Conservation (phyloP, 1,140 invertebrate genomes). For the Manduca sexta region DNA sequence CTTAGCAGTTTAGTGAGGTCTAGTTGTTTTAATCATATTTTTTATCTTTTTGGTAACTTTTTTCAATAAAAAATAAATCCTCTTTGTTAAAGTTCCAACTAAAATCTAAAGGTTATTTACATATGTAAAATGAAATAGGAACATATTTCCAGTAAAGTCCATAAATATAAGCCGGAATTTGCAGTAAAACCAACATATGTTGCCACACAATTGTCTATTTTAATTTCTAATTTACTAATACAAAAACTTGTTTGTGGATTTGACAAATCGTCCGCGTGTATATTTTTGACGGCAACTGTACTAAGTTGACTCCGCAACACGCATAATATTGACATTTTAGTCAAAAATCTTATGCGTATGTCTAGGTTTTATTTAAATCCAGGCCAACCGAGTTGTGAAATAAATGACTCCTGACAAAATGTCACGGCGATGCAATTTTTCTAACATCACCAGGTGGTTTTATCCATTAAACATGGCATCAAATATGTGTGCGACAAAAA, state of each 20-base stretch:
- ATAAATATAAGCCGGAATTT: too few relatives aligned
- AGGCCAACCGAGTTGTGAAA: constrained; percentile 36
- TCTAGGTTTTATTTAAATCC: constrained; percentile 37
- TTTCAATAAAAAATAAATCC: too few relatives aligned
- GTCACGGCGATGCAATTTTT: constrained; percentile 64
- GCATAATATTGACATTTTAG: constrained; percentile 32
- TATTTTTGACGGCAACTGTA: constrained; percentile 30
- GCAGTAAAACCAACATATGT: too few relatives aligned
- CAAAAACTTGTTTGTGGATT: constrained; percentile 8
- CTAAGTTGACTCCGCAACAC: constrained; percentile 10
- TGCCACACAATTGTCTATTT: neutral
- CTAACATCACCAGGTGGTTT: constrained; percentile 60
- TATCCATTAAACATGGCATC: constrained; percentile 63
- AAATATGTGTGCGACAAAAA: constrained; percentile 11
- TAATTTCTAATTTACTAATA: neutral
- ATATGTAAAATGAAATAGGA: neutral
- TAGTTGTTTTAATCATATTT: too few relatives aligned
- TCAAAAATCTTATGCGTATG: constrained; percentile 26
- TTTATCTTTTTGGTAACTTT: too few relatives aligned
- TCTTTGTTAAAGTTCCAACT: too few relatives aligned
- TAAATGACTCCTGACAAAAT: constrained; percentile 61
- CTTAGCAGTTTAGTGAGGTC: too few relatives aligned
- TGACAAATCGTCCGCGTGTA: constrained; percentile 11
- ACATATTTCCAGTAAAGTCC: neutral
- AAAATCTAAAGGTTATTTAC: too few relatives aligned